Evolutionary conservation across 2,797 vertebrate species (phyloP), one percentile per base, ranked within the genome.

Genomic region (Myotis findleyi): DNA sequence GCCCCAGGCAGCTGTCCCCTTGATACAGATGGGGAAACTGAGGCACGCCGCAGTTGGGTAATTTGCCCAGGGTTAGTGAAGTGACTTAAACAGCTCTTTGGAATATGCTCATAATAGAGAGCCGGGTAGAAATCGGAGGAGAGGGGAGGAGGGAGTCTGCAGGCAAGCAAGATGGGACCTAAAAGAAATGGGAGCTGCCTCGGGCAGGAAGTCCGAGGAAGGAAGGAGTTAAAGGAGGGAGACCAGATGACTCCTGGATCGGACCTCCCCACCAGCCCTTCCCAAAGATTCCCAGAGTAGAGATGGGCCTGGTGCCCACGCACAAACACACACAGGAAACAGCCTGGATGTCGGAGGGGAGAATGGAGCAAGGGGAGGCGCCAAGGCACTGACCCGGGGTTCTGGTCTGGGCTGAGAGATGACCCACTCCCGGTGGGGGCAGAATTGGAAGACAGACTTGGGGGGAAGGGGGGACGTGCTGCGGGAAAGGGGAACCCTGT

Each of bases 311-410:
- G 53, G 80, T 95, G 86, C 92, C 95, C 92, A 89, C 59, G 75
- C 76, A 89, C 80, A 94, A 73, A 94, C 77, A 96, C 80, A 96
- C 83, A 97, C 93, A 96, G 96, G 96, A 97, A 97, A 83, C 77
- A 57, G 64, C 90, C 87, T 0, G 1, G 91, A 82, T 85, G 91
- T 89, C 91, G 36, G 59, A 86, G 55, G 73, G 79, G 88, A 76
- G 53, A 27, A 25, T 2, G 41, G 72, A 47, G 66, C 5, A 0
- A 21, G 27, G 21, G n/a, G 30, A 25, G 33, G 18, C 20, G 33
- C 18, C 59, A 5, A 51, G 55, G 38, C 18, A 4, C 3, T 79
- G 80, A 44, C 69, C 14, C 0, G 25, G 59, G 69, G 75, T 11
- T 82, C 68, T 72, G 68, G 73, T n/a, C 49, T 59, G 44, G 49